Base-by-base conservation (phyloP, 2,888 invertebrate genomes). In the Adineta ricciae region DNA sequence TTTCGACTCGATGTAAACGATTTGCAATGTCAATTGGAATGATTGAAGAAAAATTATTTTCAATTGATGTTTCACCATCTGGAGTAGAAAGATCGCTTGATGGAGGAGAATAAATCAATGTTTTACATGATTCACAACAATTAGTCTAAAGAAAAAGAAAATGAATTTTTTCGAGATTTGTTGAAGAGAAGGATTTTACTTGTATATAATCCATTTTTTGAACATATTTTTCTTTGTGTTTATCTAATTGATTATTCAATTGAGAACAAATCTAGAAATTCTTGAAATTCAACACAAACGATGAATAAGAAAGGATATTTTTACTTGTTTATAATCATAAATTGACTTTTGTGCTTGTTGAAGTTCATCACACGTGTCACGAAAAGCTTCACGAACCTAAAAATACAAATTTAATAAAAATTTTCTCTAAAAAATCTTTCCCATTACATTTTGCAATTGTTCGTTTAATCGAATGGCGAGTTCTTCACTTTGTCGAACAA, bases 181-280 rank as follows among this genome's bases (percentile, higher is more conserved):
- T 78, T 36, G 50, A 46, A 78, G 36, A 84, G 0, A 16, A 49
- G 46, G n/a, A 38, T 56, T 91, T 91, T 89, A 94, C 94, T 92
- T 93, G 93, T 73, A 94, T 91, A 88, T 92, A 92, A 86, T 92
- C 92, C 84, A 93, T 89, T 86, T 93, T 92, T 83, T 93, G 92
- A 88, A 92, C 93, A 36, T 93, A 91, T 41, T 93, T 92, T 86
- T 94, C 93, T 87, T 94, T 92, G 89, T 95, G 94, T 86, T 93
- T 93, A 90, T 96, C 96, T 84, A 96, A 92, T 2, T 96, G 92
- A 88, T 95, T 94, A 90, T 96, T 95, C 83, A 97, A 94, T 91
- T 93, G 91, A 16, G 92, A 91, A 88, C 92, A 92, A 85, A 92
- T 92, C 91, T 91, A 88, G 84, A 88, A 86, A 84, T 50, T 50